Base-by-base conservation (phyloP, 2,888 invertebrate genomes). In the Synanthedon tipuliformis region DNA sequence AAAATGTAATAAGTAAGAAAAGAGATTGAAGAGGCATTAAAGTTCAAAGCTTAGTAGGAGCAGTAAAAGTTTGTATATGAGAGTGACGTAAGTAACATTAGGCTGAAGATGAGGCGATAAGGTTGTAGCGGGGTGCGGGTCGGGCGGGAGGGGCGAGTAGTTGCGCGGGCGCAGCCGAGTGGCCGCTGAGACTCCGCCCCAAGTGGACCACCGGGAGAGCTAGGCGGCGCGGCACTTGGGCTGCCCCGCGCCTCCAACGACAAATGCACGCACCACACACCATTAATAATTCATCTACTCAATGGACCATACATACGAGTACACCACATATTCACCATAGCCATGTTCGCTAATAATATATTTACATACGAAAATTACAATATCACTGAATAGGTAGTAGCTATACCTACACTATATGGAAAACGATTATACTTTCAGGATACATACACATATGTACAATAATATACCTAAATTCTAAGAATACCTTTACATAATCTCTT, bases 141-240 rank as follows among this genome's bases (percentile, higher is more conserved):
- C 59, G 63, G 3, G 50, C 50, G 59, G 54, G 53, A 41, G 23
- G 49, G n/a, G 50, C 50, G 59, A 53, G 53, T 41, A 13, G 49
- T 41, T 59, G 76, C 66, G 75, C 72, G 71, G 72, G 70, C 74
- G 74, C 74, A 68, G 73, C 75, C 76, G 82, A 81, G 75, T 83
- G 83, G 85, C 82, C 81, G 79, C 77, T 67, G 63, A 73, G 84
- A 82, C 84, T 78, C 85, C 82, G 79, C 86, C 84, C 85, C 82
- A 81, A 77, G 77, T 66, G 78, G 88, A 88, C 88, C 88, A 88
- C 88, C 88, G 87, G 86, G 83, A 82, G 78, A 80, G 88, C 83
- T 76, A 83, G 85, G 85, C 85, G 84, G 85, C 78, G 78, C 75
- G 64, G 55, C 61, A 68, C 64, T 66, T 64, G 45, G 15, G 55